These are phyloP conservation scores for Micronisus gabar DNA, from an alignment of 2,113 vertebrate genomes.

Conservation along the genomic window DNA sequence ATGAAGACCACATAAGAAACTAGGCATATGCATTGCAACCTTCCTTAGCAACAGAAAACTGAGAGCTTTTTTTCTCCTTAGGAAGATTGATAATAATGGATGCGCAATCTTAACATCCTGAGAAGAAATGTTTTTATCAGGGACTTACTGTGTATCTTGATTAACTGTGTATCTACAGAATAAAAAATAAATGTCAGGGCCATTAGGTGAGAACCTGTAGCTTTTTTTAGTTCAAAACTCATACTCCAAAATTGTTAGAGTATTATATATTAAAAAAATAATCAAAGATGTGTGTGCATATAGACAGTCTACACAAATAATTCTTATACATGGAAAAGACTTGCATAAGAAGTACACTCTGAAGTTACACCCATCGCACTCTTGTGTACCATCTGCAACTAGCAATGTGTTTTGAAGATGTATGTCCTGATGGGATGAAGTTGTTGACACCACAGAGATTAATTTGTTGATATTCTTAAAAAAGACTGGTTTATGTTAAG, in stretches of 20 bases:
- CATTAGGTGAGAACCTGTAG: background rate
- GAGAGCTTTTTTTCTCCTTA: background rate
- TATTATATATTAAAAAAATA: background rate
- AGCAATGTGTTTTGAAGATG: background rate
- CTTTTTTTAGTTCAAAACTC: background rate
- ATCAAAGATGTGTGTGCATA: background rate
- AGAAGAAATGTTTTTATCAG: background rate
- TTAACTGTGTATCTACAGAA: background rate
- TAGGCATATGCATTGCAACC: background rate
- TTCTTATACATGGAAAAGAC: background rate
- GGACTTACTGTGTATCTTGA: background rate
- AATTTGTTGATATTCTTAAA: background rate
- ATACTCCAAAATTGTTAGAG: background rate
- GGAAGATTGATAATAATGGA: background rate
- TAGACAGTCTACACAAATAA: background rate
- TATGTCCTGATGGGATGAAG: background rate
- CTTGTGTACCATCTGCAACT: background rate
- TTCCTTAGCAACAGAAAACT: background rate
- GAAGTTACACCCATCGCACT: background rate
- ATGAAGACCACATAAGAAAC: background rate
- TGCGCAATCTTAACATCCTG: background rate
- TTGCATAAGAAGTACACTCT: background rate
- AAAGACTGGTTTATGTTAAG: background rate
- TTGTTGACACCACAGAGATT: background rate
- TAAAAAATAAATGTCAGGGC: background rate